phyloP scores from a whole-genome alignment of 2,888 invertebrate genomes.

The Callyntrura guangdongensis region DNA sequence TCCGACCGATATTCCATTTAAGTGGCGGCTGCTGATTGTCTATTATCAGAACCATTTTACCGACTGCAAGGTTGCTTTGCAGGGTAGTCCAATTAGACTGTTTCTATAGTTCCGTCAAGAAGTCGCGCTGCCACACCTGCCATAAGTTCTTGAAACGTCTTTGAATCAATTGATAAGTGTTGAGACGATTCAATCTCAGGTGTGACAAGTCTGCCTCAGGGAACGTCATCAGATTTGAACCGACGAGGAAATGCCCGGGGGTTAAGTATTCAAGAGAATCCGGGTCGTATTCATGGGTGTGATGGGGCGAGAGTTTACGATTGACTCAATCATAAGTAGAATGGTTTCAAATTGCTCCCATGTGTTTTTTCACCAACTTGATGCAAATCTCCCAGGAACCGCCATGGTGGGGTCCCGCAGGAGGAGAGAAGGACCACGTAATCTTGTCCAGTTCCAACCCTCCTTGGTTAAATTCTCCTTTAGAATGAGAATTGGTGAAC shows the following conservation, averaged over 20 bases:
- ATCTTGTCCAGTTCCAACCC: slow-evolving; percentile 75
- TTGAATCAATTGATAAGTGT: slow-evolving; percentile 58
- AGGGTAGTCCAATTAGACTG: slow-evolving; percentile 39
- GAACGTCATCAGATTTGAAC: slow-evolving; percentile 78
- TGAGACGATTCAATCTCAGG: slow-evolving; percentile 55
- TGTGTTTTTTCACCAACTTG: slow-evolving; percentile 78
- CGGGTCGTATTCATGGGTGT: slow-evolving; percentile 83
- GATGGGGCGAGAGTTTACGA: slow-evolving; percentile 85
- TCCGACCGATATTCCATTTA: slow-evolving; percentile 65
- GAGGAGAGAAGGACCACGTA: slow-evolving; percentile 82
- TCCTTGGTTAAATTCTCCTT: no score
- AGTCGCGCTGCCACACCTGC: slow-evolving; percentile 73
- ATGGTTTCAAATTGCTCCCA: slow-evolving; percentile 82
- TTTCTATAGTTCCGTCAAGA: slow-evolving; percentile 57
- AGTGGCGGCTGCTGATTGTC: slow-evolving; percentile 62
- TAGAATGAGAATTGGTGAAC: no score
- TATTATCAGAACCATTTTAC: slow-evolving; percentile 70
- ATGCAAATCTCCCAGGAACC: slow-evolving; percentile 81
- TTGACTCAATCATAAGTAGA: slow-evolving; percentile 82
- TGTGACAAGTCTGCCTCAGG: slow-evolving; percentile 57
- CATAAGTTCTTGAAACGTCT: slow-evolving; percentile 63
- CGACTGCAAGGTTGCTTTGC: slow-evolving; percentile 40
- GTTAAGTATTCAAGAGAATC: slow-evolving; percentile 84
- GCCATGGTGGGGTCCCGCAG: slow-evolving; percentile 77
- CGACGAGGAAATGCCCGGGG: slow-evolving; percentile 85